Evolutionary conservation across 2,888 invertebrate species (phyloP).

Genomic region (Sisyra terminalis): DNA sequence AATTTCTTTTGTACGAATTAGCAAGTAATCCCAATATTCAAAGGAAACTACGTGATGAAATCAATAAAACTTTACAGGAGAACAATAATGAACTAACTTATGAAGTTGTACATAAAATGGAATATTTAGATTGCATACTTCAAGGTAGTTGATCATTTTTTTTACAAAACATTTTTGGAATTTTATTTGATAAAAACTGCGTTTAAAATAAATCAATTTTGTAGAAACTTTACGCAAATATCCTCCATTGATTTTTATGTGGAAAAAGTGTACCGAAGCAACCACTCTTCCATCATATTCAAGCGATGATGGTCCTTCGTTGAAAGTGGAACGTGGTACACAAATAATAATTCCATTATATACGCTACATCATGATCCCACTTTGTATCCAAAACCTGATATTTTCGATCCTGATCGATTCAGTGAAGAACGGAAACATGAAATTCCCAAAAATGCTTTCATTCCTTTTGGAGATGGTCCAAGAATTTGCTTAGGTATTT

Average conservation of each 20-base stretch:
- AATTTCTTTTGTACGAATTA: constrained; percentile 18
- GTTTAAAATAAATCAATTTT: too few relatives aligned
- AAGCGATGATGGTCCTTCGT: not conserved
- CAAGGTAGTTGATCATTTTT: not conserved
- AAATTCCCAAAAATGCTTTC: constrained; percentile 2
- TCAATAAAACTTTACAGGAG: constrained; percentile 14
- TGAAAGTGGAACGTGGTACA: constrained; percentile 1
- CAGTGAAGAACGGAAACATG: not conserved
- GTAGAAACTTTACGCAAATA: constrained; percentile 3
- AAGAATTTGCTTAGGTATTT: constrained; percentile 4
- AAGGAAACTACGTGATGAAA: constrained; percentile 18
- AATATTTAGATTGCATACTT: constrained; percentile 15
- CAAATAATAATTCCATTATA: not conserved
- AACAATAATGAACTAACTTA: constrained; percentile 16
- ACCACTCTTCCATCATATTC: not conserved
- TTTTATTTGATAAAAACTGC: too few relatives aligned
- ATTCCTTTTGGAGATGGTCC: constrained; percentile 5
- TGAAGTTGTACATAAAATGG: constrained; percentile 17
- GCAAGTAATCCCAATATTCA: constrained; percentile 19
- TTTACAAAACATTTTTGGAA: too few relatives aligned
- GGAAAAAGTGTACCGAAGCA: constrained; percentile 1
- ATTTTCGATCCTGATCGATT: constrained; percentile 6
- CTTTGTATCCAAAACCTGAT: constrained; percentile 1
- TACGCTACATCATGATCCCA: not conserved
- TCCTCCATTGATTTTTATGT: not conserved